These are phyloP conservation scores for Aulostomus chinensis DNA, from an alignment of 2,797 vertebrate genomes.

Conservation along the genomic window DNA sequence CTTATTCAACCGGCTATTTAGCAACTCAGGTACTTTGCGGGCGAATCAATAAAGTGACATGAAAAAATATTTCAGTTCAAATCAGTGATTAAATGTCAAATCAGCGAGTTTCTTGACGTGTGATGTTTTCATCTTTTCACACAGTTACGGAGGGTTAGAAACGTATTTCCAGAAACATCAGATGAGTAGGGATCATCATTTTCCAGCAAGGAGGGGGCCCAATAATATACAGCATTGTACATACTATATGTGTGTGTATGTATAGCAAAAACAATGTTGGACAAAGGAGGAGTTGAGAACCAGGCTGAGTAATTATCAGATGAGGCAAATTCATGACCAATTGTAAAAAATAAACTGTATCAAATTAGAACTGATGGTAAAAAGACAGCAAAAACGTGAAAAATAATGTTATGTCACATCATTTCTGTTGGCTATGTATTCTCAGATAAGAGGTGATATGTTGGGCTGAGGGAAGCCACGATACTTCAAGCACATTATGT, in stretches of 20 bases:
- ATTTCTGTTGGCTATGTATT: conserved; percentile 78
- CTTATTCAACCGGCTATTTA: too few species aligned
- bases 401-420: not conserved
- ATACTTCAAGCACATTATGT: conserved; percentile 42
- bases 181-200: not conserved
- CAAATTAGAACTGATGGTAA: not conserved
- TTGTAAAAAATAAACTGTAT: too few species aligned
- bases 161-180: too few species aligned
- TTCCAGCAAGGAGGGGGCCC: conserved; percentile 4
- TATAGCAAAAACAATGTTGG: not conserved
- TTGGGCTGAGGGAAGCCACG: conserved; percentile 50
- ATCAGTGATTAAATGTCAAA: too few species aligned
- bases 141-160: too few species aligned
- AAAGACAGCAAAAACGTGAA: conserved; percentile 8
- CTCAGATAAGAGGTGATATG: conserved; percentile 78
- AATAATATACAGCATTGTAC: not conserved
- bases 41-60: too few species aligned
- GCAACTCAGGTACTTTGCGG: too few species aligned
- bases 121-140: too few species aligned
- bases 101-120: too few species aligned
- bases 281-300: not conserved
- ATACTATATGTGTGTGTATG: not conserved
- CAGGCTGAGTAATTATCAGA: too few species aligned
- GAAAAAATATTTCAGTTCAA: too few species aligned
- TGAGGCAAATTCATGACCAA: too few species aligned